Evolutionary conservation across 2,113 vertebrate species (phyloP), one percentile per base, ranked within the genome.

Genomic region (Vulpes vulpes): DNA sequence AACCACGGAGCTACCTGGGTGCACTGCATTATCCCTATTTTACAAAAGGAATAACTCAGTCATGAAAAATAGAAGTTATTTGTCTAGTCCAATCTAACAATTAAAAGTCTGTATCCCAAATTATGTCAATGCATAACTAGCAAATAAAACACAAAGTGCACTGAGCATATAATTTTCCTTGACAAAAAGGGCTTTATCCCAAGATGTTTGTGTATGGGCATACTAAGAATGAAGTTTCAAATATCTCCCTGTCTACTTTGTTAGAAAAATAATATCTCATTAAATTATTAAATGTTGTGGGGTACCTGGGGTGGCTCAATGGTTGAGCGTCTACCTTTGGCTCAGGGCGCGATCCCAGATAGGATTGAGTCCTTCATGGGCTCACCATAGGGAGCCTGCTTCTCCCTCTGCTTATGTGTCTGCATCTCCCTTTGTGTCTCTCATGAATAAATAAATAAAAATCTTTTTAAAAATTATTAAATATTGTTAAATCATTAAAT

Each of bases 221-320:
- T 32, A 59, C 8, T 43, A 79, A 35, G 20, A 51, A 74, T 59
- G 79, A 96, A 92, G 78, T 22, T 82, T 89, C 32, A 78, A 69
- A 71, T 51, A 62, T 53, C 76, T 59, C 38, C 69, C 79, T 30
- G 20, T 92, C 81, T 69, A 30, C 90, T 74, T 96, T 71, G 32
- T 53, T 76, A 84, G 74, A 38, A 91, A 91, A 86, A 76, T 59
- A 92, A 51, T 83, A 67, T 85, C 94, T 71, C 55, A 93, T 60
- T 65, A 38, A 71, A 71, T 71, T 71, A 35, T 11, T 35, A 71
- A 71, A 35, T 71, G n/a, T 71, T 43, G 43, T 43, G 43, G 43
- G 43, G 43, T 7, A 43, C 43, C 43, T 43, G 43, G 43, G 43
- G 7, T 43, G 43, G 43, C 43, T 43, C 43, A 43, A 43, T 43